phyloP scores from a whole-genome alignment of 2,888 invertebrate species.

The Lasioglossum villosulum region DNA sequence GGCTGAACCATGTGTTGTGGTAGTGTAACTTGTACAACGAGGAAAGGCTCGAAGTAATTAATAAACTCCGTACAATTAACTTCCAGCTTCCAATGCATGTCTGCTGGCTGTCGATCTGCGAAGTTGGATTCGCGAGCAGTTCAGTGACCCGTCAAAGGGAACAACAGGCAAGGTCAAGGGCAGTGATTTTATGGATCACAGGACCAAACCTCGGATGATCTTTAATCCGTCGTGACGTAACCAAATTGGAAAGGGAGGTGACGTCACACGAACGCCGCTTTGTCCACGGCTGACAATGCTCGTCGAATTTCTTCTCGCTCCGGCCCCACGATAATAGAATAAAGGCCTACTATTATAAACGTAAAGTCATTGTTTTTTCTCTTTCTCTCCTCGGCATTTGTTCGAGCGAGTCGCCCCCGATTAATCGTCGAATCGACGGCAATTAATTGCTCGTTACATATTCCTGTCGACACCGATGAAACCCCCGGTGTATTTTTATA shows the following conservation, averaged over 20 bases:
- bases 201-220: conserved; percentile 43
- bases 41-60: too few species aligned
- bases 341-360: not conserved
- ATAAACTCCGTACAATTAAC: too few species aligned
- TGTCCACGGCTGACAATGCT: conserved; percentile 28
- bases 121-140: conserved; percentile 35
- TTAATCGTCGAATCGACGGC: not conserved
- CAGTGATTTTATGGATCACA: conserved; percentile 56
- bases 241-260: conserved; percentile 61
- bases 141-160: conserved; percentile 66
- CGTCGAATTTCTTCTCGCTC: conserved; percentile 10
- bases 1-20: too few species aligned
- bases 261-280: conserved; percentile 44
- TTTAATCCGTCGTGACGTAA: conserved; percentile 65
- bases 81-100: too few species aligned
- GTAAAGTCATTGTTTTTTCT: not conserved
- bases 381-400: not conserved
- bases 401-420: not conserved
- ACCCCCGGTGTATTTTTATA: not conserved
- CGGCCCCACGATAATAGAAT: not conserved
- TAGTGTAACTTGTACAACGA: too few species aligned
- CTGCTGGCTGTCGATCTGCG: not conserved
- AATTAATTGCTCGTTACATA: not conserved
- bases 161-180: conserved; percentile 73
- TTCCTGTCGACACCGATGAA: not conserved